Evolutionary conservation across 2,888 invertebrate species (phyloP), one percentile per base, ranked within the genome.

Genomic region (Spisula subtruncata): DNA sequence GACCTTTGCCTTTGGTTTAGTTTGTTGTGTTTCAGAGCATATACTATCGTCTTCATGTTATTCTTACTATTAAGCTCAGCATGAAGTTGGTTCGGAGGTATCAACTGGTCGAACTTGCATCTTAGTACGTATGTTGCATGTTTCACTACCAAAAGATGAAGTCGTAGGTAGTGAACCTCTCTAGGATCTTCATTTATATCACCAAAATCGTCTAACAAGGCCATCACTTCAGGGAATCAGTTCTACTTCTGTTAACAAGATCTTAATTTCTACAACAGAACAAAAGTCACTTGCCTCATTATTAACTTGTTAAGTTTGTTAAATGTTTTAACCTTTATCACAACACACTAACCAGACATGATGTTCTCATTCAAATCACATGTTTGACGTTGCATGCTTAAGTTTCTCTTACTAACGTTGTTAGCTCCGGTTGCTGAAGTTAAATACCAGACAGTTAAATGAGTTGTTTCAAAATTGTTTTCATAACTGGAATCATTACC

Each of bases 151-250:
- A 82, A 35, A n/a, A 2, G 56, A 60, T 82, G 56, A 56, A 82
- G 82, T 56, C 82, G 25, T 8, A 82, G 35, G 56, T 82, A 82
- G 82, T 82, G 56, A 35, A 54, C 60, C 20, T 82, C 82, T n/a
- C 35, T 60, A 12, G 20, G 20, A 20, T 82, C 82, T 32, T 75
- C 75, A 41, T 41, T 41, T 41, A 41, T 41, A 41, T 41, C 41
- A 2, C 41, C 41, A 41, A 41, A 41, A 41, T 41, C 41, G 8
- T 75, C 75, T 16, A 14, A 14, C 16, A 35, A 75, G 1, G 75
- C 75, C 75, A 75, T 75, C 25, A 66, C 25, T 8, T 66, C 60
- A n/a, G 25, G 6, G 25, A 25, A n/a, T 25, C 25, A 66, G n/a
- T 2, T 66, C 10, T n/a, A 25, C 8, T 25, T 25, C 25, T n/a